Percentiles rank a stretch among this genome's conserved stretches.
phyloP scores from a whole-genome alignment of 2,113 vertebrate species.

The Myiopsitta monachus region DNA sequence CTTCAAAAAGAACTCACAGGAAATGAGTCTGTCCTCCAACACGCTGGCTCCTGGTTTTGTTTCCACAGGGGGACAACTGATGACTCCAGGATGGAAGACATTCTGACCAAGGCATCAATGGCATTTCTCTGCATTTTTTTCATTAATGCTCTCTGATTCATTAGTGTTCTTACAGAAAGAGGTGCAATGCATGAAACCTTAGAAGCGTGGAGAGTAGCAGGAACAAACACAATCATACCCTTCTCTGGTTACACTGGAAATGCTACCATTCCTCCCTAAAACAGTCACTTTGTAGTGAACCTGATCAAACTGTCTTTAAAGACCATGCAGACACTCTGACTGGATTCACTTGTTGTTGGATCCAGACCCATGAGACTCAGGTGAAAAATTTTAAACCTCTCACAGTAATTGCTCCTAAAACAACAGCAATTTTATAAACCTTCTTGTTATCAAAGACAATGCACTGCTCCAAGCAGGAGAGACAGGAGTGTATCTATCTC shows the following conservation, averaged over 20 bases:
- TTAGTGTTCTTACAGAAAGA: not conserved
- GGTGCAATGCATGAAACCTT: not conserved
- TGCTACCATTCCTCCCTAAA: not conserved
- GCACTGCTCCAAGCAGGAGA: not conserved
- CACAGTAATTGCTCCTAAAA: not conserved
- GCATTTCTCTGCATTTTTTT: not conserved
- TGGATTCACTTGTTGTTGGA: not conserved
- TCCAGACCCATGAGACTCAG: not conserved
- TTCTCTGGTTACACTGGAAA: not conserved
- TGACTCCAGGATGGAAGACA: not conserved
- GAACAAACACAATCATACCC: not conserved
- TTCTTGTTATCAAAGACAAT: not conserved
- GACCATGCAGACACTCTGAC: not conserved
- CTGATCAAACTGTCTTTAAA: not conserved
- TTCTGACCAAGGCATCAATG: not conserved
- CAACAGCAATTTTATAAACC: not conserved
- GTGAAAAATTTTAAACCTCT: not conserved
- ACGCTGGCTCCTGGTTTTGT: not conserved
- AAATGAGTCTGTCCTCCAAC: not conserved
- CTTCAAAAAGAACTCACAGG: not conserved
- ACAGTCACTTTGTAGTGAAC: not conserved
- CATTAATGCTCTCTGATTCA: not conserved
- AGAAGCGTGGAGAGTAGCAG: not conserved
- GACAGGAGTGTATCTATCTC: not conserved
- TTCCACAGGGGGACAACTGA: not conserved